Percentiles rank a stretch among this genome's conserved stretches.
phyloP scores from a whole-genome alignment of 2,113 vertebrate genomes.

The Cygnus buccinator region DNA sequence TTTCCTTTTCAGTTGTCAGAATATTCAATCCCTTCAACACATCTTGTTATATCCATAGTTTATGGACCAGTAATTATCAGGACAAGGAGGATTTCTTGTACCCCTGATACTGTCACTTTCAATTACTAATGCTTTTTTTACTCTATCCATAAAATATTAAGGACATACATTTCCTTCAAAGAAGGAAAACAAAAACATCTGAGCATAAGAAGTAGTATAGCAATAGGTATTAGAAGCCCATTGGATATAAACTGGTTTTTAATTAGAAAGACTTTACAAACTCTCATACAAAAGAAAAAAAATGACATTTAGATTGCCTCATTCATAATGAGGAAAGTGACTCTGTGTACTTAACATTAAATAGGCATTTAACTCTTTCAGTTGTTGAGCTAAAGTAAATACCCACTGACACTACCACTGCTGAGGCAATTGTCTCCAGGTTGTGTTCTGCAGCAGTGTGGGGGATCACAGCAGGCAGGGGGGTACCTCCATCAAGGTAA shows the following conservation, averaged over 20 bases:
- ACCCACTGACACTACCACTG: background rate
- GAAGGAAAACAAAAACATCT: background rate
- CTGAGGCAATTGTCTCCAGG: too few relatives aligned
- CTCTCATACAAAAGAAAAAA: background rate
- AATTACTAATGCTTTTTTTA: background rate
- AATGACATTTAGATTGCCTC: accelerated
- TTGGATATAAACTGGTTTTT: background rate
- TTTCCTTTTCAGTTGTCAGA: background rate
- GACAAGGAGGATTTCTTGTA: background rate
- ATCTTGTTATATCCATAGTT: background rate
- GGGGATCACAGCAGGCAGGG: too few relatives aligned
- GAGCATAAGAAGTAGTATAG: background rate
- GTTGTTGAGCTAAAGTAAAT: background rate
- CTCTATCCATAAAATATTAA: background rate
- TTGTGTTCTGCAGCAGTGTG: too few relatives aligned
- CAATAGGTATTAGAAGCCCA: background rate
- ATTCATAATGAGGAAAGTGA: background rate
- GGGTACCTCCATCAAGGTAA: too few relatives aligned
- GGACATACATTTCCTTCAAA: background rate
- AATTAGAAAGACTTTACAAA: background rate
- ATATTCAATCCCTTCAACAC: background rate
- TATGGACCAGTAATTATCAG: background rate
- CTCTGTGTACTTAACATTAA: background rate
- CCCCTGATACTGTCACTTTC: background rate
- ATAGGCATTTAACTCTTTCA: background rate